A percentile compares a stretch with the other conserved stretches of the same genome.
Conservation (phyloP, 2,113 vertebrate genomes). For the Sorex fumeus region DNA sequence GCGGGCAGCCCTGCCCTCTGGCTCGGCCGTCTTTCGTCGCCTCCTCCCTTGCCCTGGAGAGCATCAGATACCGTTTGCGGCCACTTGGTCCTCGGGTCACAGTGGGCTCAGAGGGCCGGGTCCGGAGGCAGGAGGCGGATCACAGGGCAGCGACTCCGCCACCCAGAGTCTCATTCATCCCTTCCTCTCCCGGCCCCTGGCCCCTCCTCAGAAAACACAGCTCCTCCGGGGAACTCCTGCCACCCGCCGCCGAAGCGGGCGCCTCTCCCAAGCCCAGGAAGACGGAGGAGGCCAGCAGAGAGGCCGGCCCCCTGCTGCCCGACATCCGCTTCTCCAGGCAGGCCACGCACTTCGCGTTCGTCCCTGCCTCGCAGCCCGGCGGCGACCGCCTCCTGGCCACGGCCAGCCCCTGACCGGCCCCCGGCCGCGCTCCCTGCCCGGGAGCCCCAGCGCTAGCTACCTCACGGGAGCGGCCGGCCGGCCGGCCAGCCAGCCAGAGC, state of each 20-base stretch:
- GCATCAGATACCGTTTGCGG: too few relatives aligned
- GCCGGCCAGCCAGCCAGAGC: conserved; percentile 53
- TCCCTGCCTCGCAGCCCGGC: not conserved
- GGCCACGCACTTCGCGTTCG: conserved; percentile 14
- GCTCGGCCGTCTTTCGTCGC: not conserved
- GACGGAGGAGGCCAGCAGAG: conserved; percentile 68
- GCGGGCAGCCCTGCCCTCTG: not conserved
- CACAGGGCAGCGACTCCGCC: not conserved
- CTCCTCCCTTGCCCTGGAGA: too few relatives aligned
- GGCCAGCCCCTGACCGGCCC: conserved; percentile 58
- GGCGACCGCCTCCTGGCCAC: conserved; percentile 51
- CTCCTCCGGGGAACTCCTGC: not conserved
- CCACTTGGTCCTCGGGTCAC: too few relatives aligned
- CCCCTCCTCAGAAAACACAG: conserved; percentile 59
- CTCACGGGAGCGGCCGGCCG: conserved; percentile 65
- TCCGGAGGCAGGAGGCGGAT: not conserved
- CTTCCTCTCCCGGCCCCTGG: conserved; percentile 26
- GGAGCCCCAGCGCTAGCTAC: conserved; percentile 75
- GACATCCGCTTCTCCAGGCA: conserved; percentile 80
- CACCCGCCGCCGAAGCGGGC: conserved; percentile 21
- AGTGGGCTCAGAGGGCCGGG: not conserved
- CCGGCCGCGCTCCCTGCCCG: not conserved
- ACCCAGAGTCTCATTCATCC: not conserved
- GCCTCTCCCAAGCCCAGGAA: conserved; percentile 39
- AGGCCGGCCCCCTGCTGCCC: conserved; percentile 81